These are phyloP conservation scores for Glossophaga mutica DNA, from an alignment of 2,797 vertebrate species.

Conservation along the genomic window DNA sequence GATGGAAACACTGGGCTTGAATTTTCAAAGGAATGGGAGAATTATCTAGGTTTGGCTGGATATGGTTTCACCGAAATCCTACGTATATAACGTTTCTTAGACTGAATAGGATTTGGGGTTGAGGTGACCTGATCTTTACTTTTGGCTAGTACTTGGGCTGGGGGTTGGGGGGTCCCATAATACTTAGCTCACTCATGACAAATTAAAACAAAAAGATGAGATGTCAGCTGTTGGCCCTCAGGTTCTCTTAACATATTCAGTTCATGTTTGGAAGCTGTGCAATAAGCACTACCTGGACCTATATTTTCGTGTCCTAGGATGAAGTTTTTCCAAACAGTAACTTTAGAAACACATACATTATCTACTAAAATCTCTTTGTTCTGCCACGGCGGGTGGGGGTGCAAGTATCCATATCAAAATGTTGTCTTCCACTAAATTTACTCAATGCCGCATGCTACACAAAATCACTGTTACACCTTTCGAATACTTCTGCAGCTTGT, in stretches of 20 bases:
- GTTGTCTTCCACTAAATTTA: not conserved
- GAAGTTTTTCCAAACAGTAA: slow-evolving; percentile 7
- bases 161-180: not conserved
- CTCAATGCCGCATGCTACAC: not conserved
- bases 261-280: not conserved
- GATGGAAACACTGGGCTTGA: not conserved
- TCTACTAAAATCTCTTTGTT: not conserved
- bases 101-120: not conserved
- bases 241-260: not conserved
- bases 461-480: not conserved
- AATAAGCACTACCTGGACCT: not conserved
- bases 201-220: not conserved
- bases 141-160: not conserved
- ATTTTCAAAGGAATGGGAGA: slow-evolving; percentile 41
- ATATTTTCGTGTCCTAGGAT: not conserved
- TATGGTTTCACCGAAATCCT: not conserved
- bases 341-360: not conserved
- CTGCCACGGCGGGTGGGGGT: not conserved
- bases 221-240: not conserved
- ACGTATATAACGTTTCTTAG: not conserved
- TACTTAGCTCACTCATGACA: not conserved
- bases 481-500: not conserved
- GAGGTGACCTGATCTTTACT: slow-evolving; percentile 5
- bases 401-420: not conserved
- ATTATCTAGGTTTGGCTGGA: slow-evolving; percentile 6